Percentiles rank a stretch among this genome's conserved stretches.
Conservation (phyloP, 2,797 vertebrate species). For the Epinephelus malabaricus region DNA sequence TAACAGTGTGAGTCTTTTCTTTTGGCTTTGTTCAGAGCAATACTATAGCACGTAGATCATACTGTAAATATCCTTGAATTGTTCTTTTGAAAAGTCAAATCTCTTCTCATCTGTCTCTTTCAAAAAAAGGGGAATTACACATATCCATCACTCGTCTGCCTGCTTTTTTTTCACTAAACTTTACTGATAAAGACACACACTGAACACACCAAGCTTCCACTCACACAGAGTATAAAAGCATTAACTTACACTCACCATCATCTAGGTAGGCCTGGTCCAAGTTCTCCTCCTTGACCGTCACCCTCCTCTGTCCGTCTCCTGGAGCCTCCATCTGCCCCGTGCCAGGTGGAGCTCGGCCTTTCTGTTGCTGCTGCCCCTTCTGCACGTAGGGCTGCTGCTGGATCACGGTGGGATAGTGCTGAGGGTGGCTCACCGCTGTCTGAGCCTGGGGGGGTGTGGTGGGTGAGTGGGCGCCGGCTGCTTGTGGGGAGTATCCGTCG, state of each 20-base stretch:
- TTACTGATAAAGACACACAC: not conserved
- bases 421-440: conserved; percentile 62
- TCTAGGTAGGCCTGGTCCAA: conserved; percentile 99
- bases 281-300: conserved; percentile 98
- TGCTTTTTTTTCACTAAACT: not conserved
- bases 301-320: conserved; percentile 89
- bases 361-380: conserved; percentile 76
- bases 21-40: conserved; percentile 56
- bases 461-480: conserved; percentile 73
- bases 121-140: conserved; percentile 12
- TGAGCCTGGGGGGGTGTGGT: conserved; percentile 80
- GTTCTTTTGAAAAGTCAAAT: conserved; percentile 64
- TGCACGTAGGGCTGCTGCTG: conserved; percentile 90
- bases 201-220: conserved; percentile 12
- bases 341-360: conserved; percentile 71
- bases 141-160: conserved; percentile 41
- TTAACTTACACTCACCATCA: conserved; percentile 92
- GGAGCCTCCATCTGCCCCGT: conserved; percentile 75
- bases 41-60: conserved; percentile 41
- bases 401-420: conserved; percentile 93
- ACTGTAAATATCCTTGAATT: conserved; percentile 84
- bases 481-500: conserved; percentile 87
- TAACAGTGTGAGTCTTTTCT: conserved; percentile 54
- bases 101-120: conserved; percentile 44
- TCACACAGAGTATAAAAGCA: conserved; percentile 65